Evolutionary conservation across 1,140 invertebrate species (phyloP), one percentile per base, ranked within the genome.

Genomic region (Drosophila ambigua): DNA sequence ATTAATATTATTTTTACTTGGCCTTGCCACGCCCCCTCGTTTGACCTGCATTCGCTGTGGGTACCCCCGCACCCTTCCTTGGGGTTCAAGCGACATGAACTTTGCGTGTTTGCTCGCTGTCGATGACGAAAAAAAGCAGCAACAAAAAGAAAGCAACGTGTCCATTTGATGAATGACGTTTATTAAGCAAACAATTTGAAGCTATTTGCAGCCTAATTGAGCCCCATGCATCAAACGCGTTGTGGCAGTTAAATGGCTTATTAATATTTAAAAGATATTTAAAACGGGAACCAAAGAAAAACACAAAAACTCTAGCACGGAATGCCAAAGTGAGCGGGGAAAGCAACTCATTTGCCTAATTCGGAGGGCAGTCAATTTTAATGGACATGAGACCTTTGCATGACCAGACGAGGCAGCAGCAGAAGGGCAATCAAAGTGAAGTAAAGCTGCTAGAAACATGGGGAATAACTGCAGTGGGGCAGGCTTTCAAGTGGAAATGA

Each of bases 121-220:
- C 45, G 15, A 39, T 31, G n/a, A 13, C 13, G 26, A 43, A 15
- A 46, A 31, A 58, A 24, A 24, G 23, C 2, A 24, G 2, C 23
- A 24, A 24, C 1, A 24, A 3, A 24, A 24, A 24, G 35, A 51
- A 59, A 75, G 69, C 49, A 60, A 88, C 66, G 83, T 87, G 83
- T 89, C 83, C 83, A 89, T 79, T 87, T 87, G 83, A 87, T 87
- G 83, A 88, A 87, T 82, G 82, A 44, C 81, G 69, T 81, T 87
- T 85, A 87, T 85, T 87, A 85, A 79, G 83, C 69, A 83, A 87
- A 88, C 83, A 88, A 79, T 83, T 75, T 79, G 64, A 23, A 89
- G 83, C 83, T 83, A 87, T 87, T 87, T 87, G 66, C 72, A 62
- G 83, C 52, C 83, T 88, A 88, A 87, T 82, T 82, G 83, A 53